Evolutionary conservation across 2,888 invertebrate species (phyloP).

Genomic region (Bursaphelenchus okinawaensis): DNA sequence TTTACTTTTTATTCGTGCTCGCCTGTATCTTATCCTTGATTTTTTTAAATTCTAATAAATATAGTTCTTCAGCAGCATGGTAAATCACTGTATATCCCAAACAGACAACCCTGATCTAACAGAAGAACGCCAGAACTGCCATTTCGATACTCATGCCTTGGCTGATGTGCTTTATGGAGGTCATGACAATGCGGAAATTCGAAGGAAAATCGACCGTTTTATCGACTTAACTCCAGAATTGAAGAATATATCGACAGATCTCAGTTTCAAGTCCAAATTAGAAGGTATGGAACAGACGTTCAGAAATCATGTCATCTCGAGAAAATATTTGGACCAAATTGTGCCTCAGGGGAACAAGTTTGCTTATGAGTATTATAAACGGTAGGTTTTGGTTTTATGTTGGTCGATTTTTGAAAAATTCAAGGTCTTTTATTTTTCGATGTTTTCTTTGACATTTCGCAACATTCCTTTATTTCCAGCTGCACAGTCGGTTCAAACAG

Average conservation of each 20-base stretch:
- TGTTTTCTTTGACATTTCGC: background rate
- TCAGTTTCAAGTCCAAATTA: conserved; percentile 47
- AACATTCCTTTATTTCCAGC: too few species aligned
- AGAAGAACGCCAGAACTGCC: conserved; percentile 24
- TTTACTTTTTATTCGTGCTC: too few species aligned
- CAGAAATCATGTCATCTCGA: conserved; percentile 30
- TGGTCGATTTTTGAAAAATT: background rate
- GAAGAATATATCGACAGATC: conserved; percentile 10
- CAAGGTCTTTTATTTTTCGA: background rate
- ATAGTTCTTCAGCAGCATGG: background rate
- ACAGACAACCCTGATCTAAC: conserved; percentile 38
- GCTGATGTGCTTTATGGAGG: conserved; percentile 26
- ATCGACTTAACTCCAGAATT: conserved; percentile 50
- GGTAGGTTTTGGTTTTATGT: background rate
- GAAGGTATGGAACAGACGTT: conserved; percentile 57
- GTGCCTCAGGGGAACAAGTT: background rate
- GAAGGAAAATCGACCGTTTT: conserved; percentile 30
- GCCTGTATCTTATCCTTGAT: too few species aligned
- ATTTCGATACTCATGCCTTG: conserved; percentile 29
- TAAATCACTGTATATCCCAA: conserved; percentile 26
- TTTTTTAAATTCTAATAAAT: too few species aligned
- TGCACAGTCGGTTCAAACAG: conserved; percentile 2
- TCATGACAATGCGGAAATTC: conserved; percentile 8
- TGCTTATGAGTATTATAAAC: background rate
- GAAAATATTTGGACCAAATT: background rate